Conservation (phyloP, 2,888 invertebrate species). For the Hypselothyrea guttata region DNA sequence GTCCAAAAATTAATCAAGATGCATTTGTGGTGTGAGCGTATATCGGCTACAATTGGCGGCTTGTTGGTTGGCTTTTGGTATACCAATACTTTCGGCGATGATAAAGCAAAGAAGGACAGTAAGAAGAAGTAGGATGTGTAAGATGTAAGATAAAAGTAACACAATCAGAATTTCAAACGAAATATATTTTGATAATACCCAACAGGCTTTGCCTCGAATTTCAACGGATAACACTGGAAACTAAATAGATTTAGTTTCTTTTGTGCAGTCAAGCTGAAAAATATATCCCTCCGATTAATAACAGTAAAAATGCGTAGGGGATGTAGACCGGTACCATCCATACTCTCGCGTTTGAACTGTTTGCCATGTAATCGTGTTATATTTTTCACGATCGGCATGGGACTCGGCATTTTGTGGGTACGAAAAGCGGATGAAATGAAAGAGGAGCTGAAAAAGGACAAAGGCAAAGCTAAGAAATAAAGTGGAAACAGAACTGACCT, state of each 20-base stretch:
- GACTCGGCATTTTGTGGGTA: slow-evolving; percentile 27
- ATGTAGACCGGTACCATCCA: slow-evolving; percentile 40
- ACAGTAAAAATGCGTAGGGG: slow-evolving; percentile 18
- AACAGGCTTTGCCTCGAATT: background rate
- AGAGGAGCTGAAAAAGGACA: slow-evolving; percentile 2
- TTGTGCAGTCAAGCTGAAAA: background rate
- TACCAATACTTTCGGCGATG: slow-evolving; percentile 43
- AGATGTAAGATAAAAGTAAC: background rate
- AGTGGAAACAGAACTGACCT: background rate
- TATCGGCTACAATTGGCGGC: slow-evolving; percentile 52
- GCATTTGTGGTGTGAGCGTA: slow-evolving; percentile 58
- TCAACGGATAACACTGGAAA: background rate
- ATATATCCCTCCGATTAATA: background rate
- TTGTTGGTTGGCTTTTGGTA: slow-evolving; percentile 60
- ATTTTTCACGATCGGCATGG: slow-evolving; percentile 55
- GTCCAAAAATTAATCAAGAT: slow-evolving; percentile 20
- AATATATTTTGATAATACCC: too few relatives aligned
- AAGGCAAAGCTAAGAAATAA: background rate
- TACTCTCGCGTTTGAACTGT: slow-evolving; percentile 54
- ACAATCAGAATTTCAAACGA: background rate
- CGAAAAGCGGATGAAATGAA: slow-evolving; percentile 12
- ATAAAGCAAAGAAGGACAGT: slow-evolving; percentile 18
- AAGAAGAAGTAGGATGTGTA: slow-evolving; percentile 30
- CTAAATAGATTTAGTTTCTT: background rate
- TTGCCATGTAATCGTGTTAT: slow-evolving; percentile 49